Evolutionary conservation across 2,113 vertebrate genomes (phyloP), one percentile per base, ranked within the genome.

Genomic region (Myotis lucifugus): DNA sequence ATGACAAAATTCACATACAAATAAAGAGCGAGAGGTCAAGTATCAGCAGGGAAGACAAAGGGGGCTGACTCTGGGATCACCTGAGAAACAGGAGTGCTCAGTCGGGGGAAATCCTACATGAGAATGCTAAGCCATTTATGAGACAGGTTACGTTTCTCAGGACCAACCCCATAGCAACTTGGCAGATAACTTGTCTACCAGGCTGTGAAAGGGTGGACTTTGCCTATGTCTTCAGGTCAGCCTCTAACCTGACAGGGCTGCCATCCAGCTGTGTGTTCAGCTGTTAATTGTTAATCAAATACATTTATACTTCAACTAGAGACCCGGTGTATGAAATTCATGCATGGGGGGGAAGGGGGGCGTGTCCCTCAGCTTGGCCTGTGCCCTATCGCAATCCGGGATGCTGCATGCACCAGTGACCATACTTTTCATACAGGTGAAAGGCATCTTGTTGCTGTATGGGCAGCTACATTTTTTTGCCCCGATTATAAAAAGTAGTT

Each of bases 141-240:
- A 81, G 34, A 61, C 23, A 32, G 67, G 32, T 34, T 64, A 27
- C 25, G 2, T 67, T 59, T 52, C 6, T 0, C 32, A 56, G 77
- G 37, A n/a, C 25, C 9, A n/a, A 50, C 4, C 8, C 11, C 12
- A 0, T 5, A 29, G 21, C 42, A n/a, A 12, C 25, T 15, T 17
- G 9, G 34, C 3, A 15, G 23, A 18, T 4, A 34, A 18, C 19
- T 56, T n/a, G 21, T 29, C 54, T 19, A 11, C 23, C 46, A 29
- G 48, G 5, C 37, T 79, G 32, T 21, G 32, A 77, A 59, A 7
- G 4, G 11, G 0, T 8, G 5, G 4, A 12, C 2, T 13, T 72
- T 9, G 5, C 8, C 25, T 25, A 17, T 27, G 5, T 27, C 46
- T 10, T 9, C 1, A 0, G 5, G 37, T n/a, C 25, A 3, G 5